Evolutionary conservation across 2,888 invertebrate genomes (phyloP).

Genomic region (Bombyx huttoni): DNA sequence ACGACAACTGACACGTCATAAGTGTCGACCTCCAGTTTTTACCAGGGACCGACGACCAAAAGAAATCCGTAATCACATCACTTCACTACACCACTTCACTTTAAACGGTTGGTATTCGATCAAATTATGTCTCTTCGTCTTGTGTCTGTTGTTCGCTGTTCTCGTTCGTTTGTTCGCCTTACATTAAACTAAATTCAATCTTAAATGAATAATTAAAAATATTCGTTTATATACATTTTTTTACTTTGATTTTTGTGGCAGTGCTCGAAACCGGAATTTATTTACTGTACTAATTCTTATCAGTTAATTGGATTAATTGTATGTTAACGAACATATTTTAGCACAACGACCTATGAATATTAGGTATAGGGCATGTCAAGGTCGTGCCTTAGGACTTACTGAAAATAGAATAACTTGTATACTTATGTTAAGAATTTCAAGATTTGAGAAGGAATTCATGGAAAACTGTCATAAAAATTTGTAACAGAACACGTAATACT

Average conservation of each 20-base stretch:
- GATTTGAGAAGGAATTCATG: too few relatives aligned
- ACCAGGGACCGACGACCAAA: conserved; percentile 20
- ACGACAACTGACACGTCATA: conserved; percentile 69
- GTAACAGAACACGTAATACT: too few relatives aligned
- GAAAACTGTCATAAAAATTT: too few relatives aligned
- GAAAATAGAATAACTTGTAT: too few relatives aligned
- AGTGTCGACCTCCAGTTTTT: conserved; percentile 68
- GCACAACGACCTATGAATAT: background rate
- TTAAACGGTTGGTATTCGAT: conserved; percentile 16
- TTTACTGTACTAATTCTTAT: background rate
- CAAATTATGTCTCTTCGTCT: conserved; percentile 20
- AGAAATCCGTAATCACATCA: conserved; percentile 28
- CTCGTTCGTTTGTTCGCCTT: background rate
- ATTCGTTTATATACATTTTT: background rate
- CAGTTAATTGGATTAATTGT: background rate
- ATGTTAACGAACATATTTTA: background rate
- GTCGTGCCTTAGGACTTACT: background rate
- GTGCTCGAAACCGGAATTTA: background rate
- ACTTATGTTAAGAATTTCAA: too few relatives aligned
- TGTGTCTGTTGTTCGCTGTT: background rate
- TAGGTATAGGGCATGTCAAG: background rate
- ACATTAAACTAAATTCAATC: too few relatives aligned
- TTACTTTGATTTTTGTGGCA: background rate
- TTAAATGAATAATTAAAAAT: too few relatives aligned
- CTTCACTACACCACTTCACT: conserved; percentile 15